Percentiles rank a stretch among this genome's conserved stretches.
These are phyloP conservation scores for Metellina segmentata DNA, from an alignment of 2,888 invertebrate species.

Conservation along the genomic window DNA sequence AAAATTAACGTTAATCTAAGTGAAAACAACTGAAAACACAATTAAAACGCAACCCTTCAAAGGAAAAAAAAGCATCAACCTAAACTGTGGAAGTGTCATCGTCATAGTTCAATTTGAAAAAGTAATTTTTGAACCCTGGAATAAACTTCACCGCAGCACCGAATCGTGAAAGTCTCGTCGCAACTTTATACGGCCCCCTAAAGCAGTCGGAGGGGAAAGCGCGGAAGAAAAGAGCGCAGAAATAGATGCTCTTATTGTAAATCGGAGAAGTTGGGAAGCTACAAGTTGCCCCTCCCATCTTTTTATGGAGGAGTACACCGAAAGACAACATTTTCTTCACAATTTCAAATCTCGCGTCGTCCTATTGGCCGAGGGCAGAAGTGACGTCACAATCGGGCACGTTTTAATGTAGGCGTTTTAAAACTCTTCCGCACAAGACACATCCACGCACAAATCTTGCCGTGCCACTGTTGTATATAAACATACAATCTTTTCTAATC, in stretches of 20 bases:
- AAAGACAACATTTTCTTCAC: slow-evolving; percentile 51
- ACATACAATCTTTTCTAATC: slow-evolving; percentile 25
- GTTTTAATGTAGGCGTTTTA: slow-evolving; percentile 75
- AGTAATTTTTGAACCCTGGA: no score
- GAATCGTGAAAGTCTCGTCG: background rate
- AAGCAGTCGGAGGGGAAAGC: slow-evolving; percentile 16
- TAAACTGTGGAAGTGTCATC: no score
- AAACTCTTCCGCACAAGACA: slow-evolving; percentile 64
- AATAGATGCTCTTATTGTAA: slow-evolving; percentile 43
- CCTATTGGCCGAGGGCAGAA: slow-evolving; percentile 25
- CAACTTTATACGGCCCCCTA: background rate
- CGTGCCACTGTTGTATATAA: slow-evolving; percentile 65
- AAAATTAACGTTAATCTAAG: no score
- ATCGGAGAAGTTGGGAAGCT: slow-evolving; percentile 42
- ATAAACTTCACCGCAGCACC: no score
- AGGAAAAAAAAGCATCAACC: no score
- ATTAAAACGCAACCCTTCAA: no score
- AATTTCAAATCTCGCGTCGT: slow-evolving; percentile 37
- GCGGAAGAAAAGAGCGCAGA: slow-evolving; percentile 32
- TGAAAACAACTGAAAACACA: no score
- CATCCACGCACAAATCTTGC: slow-evolving; percentile 65
- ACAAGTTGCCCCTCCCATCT: slow-evolving; percentile 68
- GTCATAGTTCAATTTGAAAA: no score
- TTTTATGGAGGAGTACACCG: slow-evolving; percentile 48
- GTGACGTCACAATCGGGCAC: slow-evolving; percentile 71